A percentile compares a stretch with the other conserved stretches of the same genome.
phyloP scores from a whole-genome alignment of 2,113 vertebrate genomes.

The Xiphophorus couchianus region DNA sequence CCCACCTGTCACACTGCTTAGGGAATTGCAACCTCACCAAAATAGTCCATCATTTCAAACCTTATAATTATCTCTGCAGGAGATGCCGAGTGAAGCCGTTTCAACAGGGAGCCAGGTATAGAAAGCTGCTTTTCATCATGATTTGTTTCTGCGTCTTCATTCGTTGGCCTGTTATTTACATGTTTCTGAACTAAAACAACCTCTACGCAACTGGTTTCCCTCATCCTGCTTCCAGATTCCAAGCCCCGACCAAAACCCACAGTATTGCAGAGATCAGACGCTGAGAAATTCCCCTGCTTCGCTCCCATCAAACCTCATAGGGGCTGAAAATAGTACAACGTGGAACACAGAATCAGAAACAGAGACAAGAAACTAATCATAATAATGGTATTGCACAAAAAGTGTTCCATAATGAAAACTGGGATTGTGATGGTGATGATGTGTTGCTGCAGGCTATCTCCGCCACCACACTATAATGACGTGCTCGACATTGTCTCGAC shows the following conservation, averaged over 20 bases:
- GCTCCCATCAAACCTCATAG: slow-evolving; percentile 53
- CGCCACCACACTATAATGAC: slow-evolving; percentile 45
- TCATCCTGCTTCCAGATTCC: slow-evolving; percentile 36
- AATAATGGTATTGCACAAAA: slow-evolving; percentile 17
- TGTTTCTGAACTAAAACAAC: slow-evolving; percentile 29
- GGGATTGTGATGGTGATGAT: slow-evolving; percentile 43
- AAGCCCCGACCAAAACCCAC: slow-evolving; percentile 58
- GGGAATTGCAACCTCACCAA: slow-evolving; percentile 52
- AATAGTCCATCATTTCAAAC: slow-evolving; percentile 33
- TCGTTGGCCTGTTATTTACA: slow-evolving; percentile 17
- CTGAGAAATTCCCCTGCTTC: slow-evolving; percentile 62
- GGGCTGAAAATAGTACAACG: slow-evolving; percentile 47
- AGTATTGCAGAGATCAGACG: slow-evolving; percentile 61
- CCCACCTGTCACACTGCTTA: slow-evolving; percentile 42
- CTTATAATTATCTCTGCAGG: slow-evolving; percentile 50
- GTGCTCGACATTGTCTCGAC: slow-evolving; percentile 64
- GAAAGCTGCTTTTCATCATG: slow-evolving; percentile 4
- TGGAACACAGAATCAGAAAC: slow-evolving; percentile 27
- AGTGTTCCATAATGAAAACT: slow-evolving; percentile 54
- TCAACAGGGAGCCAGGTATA: slow-evolving; percentile 48
- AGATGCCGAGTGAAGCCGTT: slow-evolving; percentile 1
- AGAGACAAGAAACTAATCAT: slow-evolving; percentile 9
- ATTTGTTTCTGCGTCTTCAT: slow-evolving; percentile 1
- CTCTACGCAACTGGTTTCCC: slow-evolving; percentile 30
- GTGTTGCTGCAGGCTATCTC: slow-evolving; percentile 56